Evolutionary conservation across 1,140 invertebrate species (phyloP), one percentile per base, ranked within the genome.

Genomic region (Eubasilissa regina): DNA sequence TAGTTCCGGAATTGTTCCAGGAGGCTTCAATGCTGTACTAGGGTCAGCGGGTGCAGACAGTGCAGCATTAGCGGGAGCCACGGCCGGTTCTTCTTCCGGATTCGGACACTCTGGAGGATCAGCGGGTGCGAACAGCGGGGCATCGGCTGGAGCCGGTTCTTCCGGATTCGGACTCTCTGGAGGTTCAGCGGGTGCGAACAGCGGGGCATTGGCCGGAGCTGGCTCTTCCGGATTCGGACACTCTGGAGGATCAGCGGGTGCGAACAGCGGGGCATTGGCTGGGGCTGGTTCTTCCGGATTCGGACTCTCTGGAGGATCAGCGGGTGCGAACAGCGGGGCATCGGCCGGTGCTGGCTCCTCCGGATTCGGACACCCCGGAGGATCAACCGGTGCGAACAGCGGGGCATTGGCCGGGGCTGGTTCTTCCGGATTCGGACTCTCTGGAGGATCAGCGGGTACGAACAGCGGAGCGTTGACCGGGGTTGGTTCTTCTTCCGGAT

Each of bases 331-430:
- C n/a, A n/a, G 13, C 44, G 64, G 64, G 10, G 66, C 25, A 62
- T 9, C 10, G 11, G 19, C 9, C 17, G 12, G 12, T 15, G n/a
- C 51, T 53, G 70, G 70, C 51, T 12, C 45, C 8, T n/a, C 15
- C 7, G 19, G 47, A 9, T 17, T 45, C 43, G 35, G 56, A 17
- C 15, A 47, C 21, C 44, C 60, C 6, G 56, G 55, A 62, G 58
- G 44, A 48, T 55, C 51, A n/a, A 19, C 76, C 19, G 64, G 76
- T 53, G 48, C 62, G 35, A 48, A 21, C 60, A 78, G 21, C 47
- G 17, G 15, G 19, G n/a, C 53, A 15, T 35, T 72, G 13, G 45
- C 43, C n/a, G 45, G 11, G 8, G 11, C 25, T 13, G 68, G 25
- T 15, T 19, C n/a, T n/a, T n/a, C n/a, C 68, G 7, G 47, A 25